These are phyloP conservation scores for Diabrotica virgifera DNA, from an alignment of 1,140 invertebrate genomes.

Conservation along the genomic window DNA sequence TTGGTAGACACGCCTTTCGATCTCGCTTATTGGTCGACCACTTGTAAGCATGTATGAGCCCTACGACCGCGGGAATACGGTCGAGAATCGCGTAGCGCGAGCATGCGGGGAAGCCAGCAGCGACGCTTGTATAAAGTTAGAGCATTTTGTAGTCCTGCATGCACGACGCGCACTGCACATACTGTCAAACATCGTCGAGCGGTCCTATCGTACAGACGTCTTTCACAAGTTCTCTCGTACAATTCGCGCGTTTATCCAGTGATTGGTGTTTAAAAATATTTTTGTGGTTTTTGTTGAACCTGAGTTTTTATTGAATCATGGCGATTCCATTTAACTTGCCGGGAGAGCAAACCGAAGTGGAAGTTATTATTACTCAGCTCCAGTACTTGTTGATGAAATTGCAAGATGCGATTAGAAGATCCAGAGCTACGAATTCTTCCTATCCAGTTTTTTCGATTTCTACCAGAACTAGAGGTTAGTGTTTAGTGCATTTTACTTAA, in stretches of 20 bases:
- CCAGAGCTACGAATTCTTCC: background rate
- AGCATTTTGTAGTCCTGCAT: constrained; percentile 1
- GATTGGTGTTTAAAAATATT: constrained; percentile 22
- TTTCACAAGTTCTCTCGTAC: constrained; percentile 20
- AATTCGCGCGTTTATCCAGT: constrained; percentile 23
- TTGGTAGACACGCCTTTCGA: constrained; percentile 40
- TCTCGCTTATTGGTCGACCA: constrained; percentile 32
- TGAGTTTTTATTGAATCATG: constrained; percentile 35
- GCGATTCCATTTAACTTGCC: constrained; percentile 49
- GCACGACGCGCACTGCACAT: constrained; percentile 5
- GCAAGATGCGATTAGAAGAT: constrained; percentile 18
- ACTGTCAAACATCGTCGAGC: constrained; percentile 29
- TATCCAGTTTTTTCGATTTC: background rate
- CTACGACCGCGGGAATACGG: constrained; percentile 7
- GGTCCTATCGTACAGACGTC: constrained; percentile 28
- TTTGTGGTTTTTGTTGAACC: constrained; percentile 16
- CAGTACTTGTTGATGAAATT: constrained; percentile 29
- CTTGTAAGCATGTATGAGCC: constrained; percentile 26
- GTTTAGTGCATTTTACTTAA: background rate
- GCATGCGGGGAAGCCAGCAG: constrained; percentile 24
- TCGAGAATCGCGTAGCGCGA: constrained; percentile 14
- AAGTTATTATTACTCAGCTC: constrained; percentile 32
- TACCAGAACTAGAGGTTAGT: constrained; percentile 14
- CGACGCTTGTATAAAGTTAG: constrained; percentile 11
- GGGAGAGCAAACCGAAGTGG: constrained; percentile 41